phyloP scores from a whole-genome alignment of 2,797 vertebrate species.

The Clarias fuscus region DNA sequence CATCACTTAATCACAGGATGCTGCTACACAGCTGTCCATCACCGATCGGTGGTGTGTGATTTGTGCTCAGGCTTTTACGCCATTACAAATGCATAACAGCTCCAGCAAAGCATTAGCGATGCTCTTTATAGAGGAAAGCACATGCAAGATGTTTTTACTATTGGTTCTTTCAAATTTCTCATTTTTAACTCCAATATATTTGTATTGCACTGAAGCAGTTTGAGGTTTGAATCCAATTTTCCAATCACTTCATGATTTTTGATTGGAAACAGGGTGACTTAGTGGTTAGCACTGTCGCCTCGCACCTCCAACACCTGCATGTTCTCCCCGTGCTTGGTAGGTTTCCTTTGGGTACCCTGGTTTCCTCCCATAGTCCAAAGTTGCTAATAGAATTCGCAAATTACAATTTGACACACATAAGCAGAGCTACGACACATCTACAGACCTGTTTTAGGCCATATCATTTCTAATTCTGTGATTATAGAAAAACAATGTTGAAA shows the following conservation, averaged over 20 bases:
- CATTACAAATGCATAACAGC: constrained; percentile 10
- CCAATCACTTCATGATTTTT: background rate
- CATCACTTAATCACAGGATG: constrained; percentile 70
- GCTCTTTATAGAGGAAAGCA: background rate
- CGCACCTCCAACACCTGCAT: no score
- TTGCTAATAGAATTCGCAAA: no score
- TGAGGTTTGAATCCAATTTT: background rate
- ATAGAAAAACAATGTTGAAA: background rate
- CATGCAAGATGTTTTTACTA: background rate
- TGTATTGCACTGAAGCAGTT: background rate
- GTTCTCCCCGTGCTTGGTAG: no score
- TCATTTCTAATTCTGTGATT: background rate
- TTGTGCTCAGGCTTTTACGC: background rate
- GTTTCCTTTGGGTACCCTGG: no score
- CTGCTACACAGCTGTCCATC: constrained; percentile 71
- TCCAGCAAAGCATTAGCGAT: background rate
- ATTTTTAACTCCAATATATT: background rate
- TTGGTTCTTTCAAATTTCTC: background rate
- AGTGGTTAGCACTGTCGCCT: no score
- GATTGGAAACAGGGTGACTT: no score
- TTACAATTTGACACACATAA: background rate
- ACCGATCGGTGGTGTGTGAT: constrained; percentile 42
- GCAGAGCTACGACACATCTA: background rate
- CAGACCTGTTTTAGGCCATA: background rate
- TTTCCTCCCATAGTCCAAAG: no score